A percentile compares a stretch with the other conserved stretches of the same genome.
phyloP scores from a whole-genome alignment of 2,888 invertebrate genomes.

The Lymantria dispar region DNA sequence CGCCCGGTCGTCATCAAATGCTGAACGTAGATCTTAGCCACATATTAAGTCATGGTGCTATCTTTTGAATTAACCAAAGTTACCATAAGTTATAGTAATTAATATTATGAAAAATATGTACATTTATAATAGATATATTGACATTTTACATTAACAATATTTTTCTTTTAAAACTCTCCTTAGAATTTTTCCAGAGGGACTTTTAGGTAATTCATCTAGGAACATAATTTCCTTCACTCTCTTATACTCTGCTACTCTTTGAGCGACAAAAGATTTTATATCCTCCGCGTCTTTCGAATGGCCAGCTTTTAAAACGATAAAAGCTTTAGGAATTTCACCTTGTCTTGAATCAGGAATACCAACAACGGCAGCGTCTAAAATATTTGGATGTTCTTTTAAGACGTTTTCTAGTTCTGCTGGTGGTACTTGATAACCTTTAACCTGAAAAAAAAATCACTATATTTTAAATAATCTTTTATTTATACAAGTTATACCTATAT shows the following conservation, averaged over 20 bases:
- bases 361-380: conserved; percentile 91
- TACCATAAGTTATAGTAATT: too few species aligned
- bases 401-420: conserved; percentile 93
- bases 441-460: conserved; percentile 59
- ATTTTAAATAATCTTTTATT: too few species aligned
- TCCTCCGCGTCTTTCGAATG: conserved; percentile 70
- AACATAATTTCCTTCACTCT: conserved; percentile 85
- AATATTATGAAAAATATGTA: too few species aligned
- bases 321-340: conserved; percentile 90
- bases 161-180: conserved; percentile 79
- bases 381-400: conserved; percentile 86
- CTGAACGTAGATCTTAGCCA: too few species aligned
- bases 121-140: too few species aligned
- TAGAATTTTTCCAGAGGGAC: conserved; percentile 88
- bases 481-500: too few species aligned
- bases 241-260: conserved; percentile 88
- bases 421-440: conserved; percentile 88
- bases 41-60: too few species aligned
- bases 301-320: conserved; percentile 82
- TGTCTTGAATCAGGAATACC: conserved; percentile 85
- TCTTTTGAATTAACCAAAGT: too few species aligned
- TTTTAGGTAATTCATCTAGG: conserved; percentile 86
- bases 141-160: conserved; percentile 38
- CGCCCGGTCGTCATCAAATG: too few species aligned
- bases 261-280: conserved; percentile 83